Evolutionary conservation across 2,888 invertebrate species (phyloP).

Genomic region (Melinaea marsaeus): DNA sequence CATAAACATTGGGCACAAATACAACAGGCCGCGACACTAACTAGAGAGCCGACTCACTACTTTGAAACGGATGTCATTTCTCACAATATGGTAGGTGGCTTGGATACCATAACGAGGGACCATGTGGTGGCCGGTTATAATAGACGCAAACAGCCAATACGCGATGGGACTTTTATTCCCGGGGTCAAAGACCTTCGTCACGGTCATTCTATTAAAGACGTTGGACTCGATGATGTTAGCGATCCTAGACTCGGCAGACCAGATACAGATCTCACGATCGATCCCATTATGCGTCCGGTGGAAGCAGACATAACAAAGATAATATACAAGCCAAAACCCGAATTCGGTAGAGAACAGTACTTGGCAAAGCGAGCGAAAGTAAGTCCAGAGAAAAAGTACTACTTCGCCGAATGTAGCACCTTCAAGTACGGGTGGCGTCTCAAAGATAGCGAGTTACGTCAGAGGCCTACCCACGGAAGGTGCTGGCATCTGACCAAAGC

Average conservation of each 20-base stretch:
- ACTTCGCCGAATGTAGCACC: constrained; percentile 44
- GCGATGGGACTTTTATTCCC: constrained; percentile 44
- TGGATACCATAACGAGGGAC: constrained; percentile 47
- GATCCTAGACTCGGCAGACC: constrained; percentile 45
- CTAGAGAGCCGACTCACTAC: constrained; percentile 47
- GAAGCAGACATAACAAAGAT: constrained; percentile 39
- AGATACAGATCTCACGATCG: constrained; percentile 39
- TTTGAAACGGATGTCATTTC: constrained; percentile 47
- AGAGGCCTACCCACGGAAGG: constrained; percentile 39
- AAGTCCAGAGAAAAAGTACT: constrained; percentile 48
- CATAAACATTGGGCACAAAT: constrained; percentile 42
- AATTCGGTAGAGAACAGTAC: constrained; percentile 44
- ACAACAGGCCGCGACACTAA: constrained; percentile 46
- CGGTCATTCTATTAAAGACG: constrained; percentile 44
- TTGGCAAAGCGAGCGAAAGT: constrained; percentile 38
- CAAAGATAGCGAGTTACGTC: constrained; percentile 40
- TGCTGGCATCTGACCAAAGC: constrained; percentile 46
- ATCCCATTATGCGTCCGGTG: constrained; percentile 52
- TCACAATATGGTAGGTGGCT: constrained; percentile 45
- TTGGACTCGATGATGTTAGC: constrained; percentile 46
- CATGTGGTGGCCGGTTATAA: constrained; percentile 42
- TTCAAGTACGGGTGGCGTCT: constrained; percentile 53
- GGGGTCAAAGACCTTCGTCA: constrained; percentile 41
- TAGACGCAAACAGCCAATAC: constrained; percentile 39
- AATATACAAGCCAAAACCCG: constrained; percentile 44